phyloP scores from a whole-genome alignment of 2,797 vertebrate species.

The Argyrosomus regius region DNA sequence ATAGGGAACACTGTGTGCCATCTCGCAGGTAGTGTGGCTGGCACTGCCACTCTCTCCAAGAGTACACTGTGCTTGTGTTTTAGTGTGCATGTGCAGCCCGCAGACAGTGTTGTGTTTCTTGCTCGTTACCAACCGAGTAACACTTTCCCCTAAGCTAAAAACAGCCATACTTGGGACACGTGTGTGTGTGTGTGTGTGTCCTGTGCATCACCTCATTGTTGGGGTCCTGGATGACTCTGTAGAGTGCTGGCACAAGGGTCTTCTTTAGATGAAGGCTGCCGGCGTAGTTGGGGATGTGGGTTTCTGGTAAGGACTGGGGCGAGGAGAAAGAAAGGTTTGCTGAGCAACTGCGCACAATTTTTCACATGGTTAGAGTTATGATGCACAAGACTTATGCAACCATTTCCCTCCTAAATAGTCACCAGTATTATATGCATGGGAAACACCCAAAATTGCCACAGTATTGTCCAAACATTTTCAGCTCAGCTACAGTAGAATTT shows the following conservation, averaged over 20 bases:
- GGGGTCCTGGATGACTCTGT: conserved; percentile 96
- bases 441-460: not conserved
- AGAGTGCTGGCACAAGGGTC: conserved; percentile 93
- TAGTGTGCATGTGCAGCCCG: conserved; percentile 19
- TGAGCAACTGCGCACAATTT: not conserved
- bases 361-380: not conserved
- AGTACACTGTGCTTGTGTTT: conserved; percentile 28
- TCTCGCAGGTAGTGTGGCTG: conserved; percentile 48
- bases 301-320: conserved; percentile 94
- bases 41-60: not conserved
- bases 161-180: not conserved
- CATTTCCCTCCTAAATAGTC: not conserved
- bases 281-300: conserved; percentile 93
- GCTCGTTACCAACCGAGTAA: conserved; percentile 34
- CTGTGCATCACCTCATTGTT: conserved; percentile 91
- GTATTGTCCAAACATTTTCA: not conserved
- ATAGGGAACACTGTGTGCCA: conserved; percentile 39
- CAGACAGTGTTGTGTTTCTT: conserved; percentile 30
- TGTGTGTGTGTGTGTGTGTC: conserved; percentile 1
- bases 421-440: not conserved
- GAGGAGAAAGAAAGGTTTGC: conserved; percentile 21
- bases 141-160: conserved; percentile 42
- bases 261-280: conserved; percentile 96
- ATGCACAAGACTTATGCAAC: not conserved
- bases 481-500: no score